These are phyloP conservation scores for Eudyptes chrysolophus DNA, from an alignment of 2,113 vertebrate genomes.

Conservation along the genomic window DNA sequence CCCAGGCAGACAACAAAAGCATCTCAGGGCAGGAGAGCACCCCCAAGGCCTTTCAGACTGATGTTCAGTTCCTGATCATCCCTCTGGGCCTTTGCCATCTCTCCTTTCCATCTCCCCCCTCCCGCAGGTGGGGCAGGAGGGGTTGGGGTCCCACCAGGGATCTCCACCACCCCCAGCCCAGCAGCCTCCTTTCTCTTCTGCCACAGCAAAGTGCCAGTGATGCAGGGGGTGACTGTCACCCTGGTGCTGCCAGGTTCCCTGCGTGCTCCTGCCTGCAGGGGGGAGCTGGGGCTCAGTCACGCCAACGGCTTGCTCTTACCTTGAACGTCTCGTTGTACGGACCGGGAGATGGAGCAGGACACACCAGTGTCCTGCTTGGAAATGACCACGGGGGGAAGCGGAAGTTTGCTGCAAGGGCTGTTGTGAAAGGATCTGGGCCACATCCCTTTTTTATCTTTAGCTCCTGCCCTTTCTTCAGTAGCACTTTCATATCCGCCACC, in stretches of 20 bases:
- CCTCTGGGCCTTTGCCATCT: not conserved
- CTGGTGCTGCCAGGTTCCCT: rapidly evolving
- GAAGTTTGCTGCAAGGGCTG: not conserved
- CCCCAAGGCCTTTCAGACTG: not conserved
- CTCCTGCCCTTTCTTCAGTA: not conserved
- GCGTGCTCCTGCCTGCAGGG: rapidly evolving
- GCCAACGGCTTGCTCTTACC: not conserved
- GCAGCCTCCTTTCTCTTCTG: not conserved
- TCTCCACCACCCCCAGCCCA: not conserved
- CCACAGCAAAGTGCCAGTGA: not conserved
- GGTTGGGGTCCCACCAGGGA: not conserved
- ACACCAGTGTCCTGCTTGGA: not conserved
- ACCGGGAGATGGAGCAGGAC: not conserved
- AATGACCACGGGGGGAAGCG: not conserved
- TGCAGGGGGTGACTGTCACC: not conserved
- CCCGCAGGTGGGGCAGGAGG: not conserved
- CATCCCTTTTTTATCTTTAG: conserved; percentile 47
- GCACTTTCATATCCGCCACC: not conserved
- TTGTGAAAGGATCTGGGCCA: conserved; percentile 12
- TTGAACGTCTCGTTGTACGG: not conserved
- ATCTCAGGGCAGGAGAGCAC: not conserved
- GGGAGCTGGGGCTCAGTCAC: not conserved
- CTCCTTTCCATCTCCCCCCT: not conserved
- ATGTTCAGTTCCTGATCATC: not conserved
- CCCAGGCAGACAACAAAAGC: not conserved